phyloP scores from a whole-genome alignment of 2,888 invertebrate genomes.

The Acleris holmiana region DNA sequence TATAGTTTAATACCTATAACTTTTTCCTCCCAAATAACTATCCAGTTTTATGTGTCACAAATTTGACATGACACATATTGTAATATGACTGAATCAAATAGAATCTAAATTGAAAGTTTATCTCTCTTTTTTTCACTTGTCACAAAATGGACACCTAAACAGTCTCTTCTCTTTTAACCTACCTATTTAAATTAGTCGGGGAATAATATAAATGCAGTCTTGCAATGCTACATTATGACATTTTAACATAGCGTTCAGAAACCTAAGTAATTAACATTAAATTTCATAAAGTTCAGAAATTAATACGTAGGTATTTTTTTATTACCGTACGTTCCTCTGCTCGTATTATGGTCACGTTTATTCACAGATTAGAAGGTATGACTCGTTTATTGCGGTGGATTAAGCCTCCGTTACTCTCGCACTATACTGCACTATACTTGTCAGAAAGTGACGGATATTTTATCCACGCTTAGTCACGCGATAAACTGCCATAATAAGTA shows the following conservation, averaged over 20 bases:
- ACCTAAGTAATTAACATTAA: not conserved
- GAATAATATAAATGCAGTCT: slow-evolving; percentile 17
- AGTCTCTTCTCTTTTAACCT: not conserved
- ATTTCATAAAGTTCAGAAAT: slow-evolving; percentile 14
- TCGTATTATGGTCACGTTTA: no score
- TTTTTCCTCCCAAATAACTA: slow-evolving; percentile 21
- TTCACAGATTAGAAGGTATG: no score
- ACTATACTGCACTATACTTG: no score
- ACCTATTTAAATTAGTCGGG: slow-evolving; percentile 14
- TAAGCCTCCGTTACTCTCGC: no score
- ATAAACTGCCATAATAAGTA: no score
- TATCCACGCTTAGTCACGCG: no score
- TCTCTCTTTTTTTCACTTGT: not conserved
- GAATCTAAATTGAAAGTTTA: slow-evolving; percentile 7
- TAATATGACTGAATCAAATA: slow-evolving; percentile 11
- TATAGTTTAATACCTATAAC: slow-evolving; percentile 15
- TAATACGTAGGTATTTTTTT: no score
- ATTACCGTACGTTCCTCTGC: no score
- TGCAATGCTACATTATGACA: slow-evolving; percentile 13
- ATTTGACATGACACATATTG: slow-evolving; percentile 16
- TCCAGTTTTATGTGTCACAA: slow-evolving; percentile 16
- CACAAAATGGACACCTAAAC: no score
- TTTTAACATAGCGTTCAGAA: slow-evolving; percentile 25
- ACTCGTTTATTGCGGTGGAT: no score
- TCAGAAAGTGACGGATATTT: no score